These are phyloP conservation scores for Cyanocitta stelleri DNA, from an alignment of 2,113 vertebrate genomes.

Conservation along the genomic window DNA sequence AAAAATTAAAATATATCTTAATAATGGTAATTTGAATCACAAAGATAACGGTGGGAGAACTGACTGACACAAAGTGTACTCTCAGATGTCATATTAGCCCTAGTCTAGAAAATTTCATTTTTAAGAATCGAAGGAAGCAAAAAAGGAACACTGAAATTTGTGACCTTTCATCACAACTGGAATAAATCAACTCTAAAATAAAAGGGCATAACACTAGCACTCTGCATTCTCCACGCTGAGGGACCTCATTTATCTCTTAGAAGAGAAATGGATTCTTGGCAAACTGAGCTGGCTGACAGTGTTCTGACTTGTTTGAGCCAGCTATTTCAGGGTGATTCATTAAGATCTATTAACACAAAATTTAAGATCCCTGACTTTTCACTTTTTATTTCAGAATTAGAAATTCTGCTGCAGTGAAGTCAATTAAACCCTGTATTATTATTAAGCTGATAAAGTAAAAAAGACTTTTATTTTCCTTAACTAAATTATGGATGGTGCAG, in stretches of 20 bases:
- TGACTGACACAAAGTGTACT: neutral
- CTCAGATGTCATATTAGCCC: neutral
- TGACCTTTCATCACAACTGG: conserved; percentile 31
- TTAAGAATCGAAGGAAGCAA: neutral
- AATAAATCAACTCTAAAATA: conserved; percentile 57
- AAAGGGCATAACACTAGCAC: conserved; percentile 12
- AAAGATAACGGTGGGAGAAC: neutral
- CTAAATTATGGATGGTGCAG: neutral
- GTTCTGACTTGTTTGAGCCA: conserved; percentile 64
- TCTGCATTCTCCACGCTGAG: conserved; percentile 5
- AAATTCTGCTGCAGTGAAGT: conserved; percentile 62
- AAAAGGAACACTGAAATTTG: conserved; percentile 24
- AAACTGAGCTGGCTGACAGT: conserved; percentile 58
- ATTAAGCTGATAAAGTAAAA: conserved; percentile 50
- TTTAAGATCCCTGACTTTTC: conserved; percentile 67
- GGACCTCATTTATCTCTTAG: conserved; percentile 33
- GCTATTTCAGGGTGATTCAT: conserved; percentile 68
- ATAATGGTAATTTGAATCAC: neutral
- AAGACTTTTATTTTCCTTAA: conserved; percentile 29
- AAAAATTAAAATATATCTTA: neutral
- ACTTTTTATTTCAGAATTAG: conserved; percentile 69
- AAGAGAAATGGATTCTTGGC: conserved; percentile 52
- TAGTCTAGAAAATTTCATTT: conserved; percentile 5
- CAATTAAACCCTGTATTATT: conserved; percentile 67
- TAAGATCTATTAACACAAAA: conserved; percentile 69